Evolutionary conservation across 2,113 vertebrate species (phyloP).

Genomic region (Orycteropus afer): DNA sequence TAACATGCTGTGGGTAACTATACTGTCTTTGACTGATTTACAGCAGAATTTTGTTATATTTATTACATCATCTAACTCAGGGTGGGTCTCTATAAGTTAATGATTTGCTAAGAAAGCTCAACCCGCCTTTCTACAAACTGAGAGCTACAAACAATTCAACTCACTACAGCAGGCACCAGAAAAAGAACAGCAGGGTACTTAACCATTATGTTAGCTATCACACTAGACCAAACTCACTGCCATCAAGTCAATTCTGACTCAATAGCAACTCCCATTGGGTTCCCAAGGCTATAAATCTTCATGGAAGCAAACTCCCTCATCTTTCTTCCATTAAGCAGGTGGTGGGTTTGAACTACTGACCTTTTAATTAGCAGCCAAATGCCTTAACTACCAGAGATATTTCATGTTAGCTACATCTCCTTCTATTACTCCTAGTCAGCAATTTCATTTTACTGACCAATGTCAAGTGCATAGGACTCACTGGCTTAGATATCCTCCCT

Average conservation of each 20-base stretch:
- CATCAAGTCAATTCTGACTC: too few species aligned
- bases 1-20: not conserved
- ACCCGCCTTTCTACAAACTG: conserved; percentile 12
- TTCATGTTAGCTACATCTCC: not conserved
- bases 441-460: not conserved
- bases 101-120: not conserved
- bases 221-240: too few species aligned
- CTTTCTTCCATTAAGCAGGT: too few species aligned
- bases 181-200: not conserved
- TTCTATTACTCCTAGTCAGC: not conserved
- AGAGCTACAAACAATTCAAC: not conserved
- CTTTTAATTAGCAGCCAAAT: too few species aligned
- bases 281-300: too few species aligned
- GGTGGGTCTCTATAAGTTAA: not conserved
- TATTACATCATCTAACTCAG: not conserved
- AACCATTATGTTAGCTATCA: too few species aligned
- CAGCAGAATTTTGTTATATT: not conserved
- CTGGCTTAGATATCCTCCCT: not conserved
- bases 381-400: too few species aligned
- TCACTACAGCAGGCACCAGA: not conserved
- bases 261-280: too few species aligned
- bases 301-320: too few species aligned
- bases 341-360: too few species aligned
- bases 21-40: not conserved
- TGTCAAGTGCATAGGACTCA: not conserved